Base-by-base conservation (phyloP, 2,888 invertebrate genomes). In the Aporophyla nigra region DNA sequence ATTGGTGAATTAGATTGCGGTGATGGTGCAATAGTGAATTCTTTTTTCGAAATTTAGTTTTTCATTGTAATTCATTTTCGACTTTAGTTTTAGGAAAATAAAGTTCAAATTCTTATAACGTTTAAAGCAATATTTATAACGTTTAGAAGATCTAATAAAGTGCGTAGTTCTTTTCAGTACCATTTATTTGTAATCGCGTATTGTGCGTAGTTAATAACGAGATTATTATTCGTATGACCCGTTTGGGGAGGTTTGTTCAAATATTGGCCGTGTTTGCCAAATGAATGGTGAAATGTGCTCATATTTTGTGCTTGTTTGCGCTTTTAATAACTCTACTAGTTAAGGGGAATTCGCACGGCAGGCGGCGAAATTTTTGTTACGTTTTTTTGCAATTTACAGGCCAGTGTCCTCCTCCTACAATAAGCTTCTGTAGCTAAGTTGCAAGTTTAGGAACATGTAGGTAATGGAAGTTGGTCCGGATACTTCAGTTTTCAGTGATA, bases 181-280 rank as follows among this genome's bases (percentile, higher is more conserved):
- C 93, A 93, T 94, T 93, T 94, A 93, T 94, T 94, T 94, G 87
- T 88, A 82, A 90, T 91, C 80, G 91, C 87, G 92, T 92, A 93
- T 93, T 94, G 93, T 92, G 89, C 88, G 89, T 89, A 88, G 89
- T 91, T 92, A 92, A 91, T 94, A 94, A 96, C 91, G 83, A 93
- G 94, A 95, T 95, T 95, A 94, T 94, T 93, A 93, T 94, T 91
- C 86, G 84, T 85, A 75, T 85, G 83, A 82, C 83, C 80, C 87
- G 86, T 87, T 83, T 89, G 90, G 93, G 94, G 90, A 78, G 86
- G 88, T 89, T 92, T 93, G 94, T 88, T 93, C 93, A 95, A 95
- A 95, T 94, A 95, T 95, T 95, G 90, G 90, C 83, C 76, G 82
- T 88, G 87, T 91, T 89, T 89, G 92, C 89, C 90, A 91, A 94